These are phyloP conservation scores for Aplodontia rufa DNA, from an alignment of 2,113 vertebrate species.

Conservation along the genomic window DNA sequence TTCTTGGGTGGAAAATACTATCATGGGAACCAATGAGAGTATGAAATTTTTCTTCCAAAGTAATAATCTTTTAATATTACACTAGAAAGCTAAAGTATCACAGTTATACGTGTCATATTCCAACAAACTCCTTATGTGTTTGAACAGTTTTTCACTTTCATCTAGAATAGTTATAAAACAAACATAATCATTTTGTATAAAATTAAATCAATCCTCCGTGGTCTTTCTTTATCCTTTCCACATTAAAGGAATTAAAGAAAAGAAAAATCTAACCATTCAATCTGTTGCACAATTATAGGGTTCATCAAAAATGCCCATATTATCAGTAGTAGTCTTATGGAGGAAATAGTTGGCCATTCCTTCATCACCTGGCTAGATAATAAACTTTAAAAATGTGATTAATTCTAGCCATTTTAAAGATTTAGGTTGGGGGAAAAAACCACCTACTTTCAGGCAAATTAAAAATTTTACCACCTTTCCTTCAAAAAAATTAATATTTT, in stretches of 20 bases:
- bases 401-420: background rate
- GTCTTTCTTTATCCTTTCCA: slow-evolving; percentile 4
- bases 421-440: background rate
- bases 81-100: slow-evolving; percentile 11
- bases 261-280: background rate
- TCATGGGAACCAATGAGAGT: background rate
- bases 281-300: background rate
- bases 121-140: background rate
- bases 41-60: slow-evolving; percentile 67
- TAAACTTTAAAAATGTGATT: slow-evolving; percentile 46
- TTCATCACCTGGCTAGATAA: background rate
- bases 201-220: background rate
- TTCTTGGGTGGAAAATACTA: slow-evolving; percentile 46
- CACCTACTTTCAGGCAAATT: background rate
- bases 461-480: background rate
- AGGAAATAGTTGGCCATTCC: background rate
- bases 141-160: slow-evolving; percentile 42
- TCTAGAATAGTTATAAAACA: slow-evolving; percentile 16
- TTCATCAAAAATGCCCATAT: slow-evolving; percentile 28
- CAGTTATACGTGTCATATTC: background rate
- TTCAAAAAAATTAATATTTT: background rate
- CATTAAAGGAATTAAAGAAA: slow-evolving; percentile 11
- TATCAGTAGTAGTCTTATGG: background rate
- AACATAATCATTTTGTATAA: slow-evolving; percentile 27
- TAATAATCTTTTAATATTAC: slow-evolving; percentile 46